Base-by-base conservation (phyloP, 2,888 invertebrate genomes). In the Netelia fuscicornis region DNA sequence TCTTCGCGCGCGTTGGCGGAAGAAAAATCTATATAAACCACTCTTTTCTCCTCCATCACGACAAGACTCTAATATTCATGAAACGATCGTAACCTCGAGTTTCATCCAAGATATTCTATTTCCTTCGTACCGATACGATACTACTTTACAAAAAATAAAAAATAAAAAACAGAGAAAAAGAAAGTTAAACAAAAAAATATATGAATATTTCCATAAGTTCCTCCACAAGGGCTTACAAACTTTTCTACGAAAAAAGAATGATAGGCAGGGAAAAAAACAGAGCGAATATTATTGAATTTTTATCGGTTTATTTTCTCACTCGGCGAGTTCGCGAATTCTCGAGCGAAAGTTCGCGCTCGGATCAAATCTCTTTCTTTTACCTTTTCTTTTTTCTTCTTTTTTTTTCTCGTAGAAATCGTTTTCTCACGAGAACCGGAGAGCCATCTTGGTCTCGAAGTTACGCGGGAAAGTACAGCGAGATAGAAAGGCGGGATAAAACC, bases 391-490 rank as follows among this genome's bases (percentile, higher is more conserved):
- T 25, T 67, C 20, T n/a, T 42, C 67, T 65, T 72, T 58, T 23
- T 25, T 25, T 25, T 25, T 25, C 25, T 25, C 65, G 56, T 65
- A 76, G 30, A 77, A 86, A 86, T 85, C 62, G 76, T 81, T 78
- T 72, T 82, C 82, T 30, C 30, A 30, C 30, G 30, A 30, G 30
- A 30, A 83, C 84, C 86, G 84, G 87, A 48, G 84, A 80, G 85
- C 81, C 81, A 83, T 78, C 81, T 86, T 30, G 8, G 81, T 83
- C 81, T 84, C 85, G 74, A 87, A 87, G 86, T 89, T 86, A 81
- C 83, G 75, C 81, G 85, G 70, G 65, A 64, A 78, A 65, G 60
- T 70, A 48, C 37, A 48, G 44, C 25, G 10, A 42, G 54, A 83
- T 74, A 78, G 72, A 79, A 75, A 64, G n/a, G 30, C 23, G 65